phyloP scores from a whole-genome alignment of 2,888 invertebrate genomes.

The Pasiphila rectangulata region DNA sequence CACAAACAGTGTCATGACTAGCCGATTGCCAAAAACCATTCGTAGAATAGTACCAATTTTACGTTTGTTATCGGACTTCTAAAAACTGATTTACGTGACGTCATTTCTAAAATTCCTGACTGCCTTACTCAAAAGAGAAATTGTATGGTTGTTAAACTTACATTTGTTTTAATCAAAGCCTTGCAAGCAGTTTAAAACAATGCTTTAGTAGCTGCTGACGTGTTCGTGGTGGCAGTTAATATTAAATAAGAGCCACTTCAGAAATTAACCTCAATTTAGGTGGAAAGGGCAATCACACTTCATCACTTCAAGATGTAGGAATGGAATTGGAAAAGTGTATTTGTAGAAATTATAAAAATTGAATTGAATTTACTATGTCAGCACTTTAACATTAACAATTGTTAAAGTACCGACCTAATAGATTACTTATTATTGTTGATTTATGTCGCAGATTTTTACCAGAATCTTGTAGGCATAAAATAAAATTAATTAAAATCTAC shows the following conservation, averaged over 20 bases:
- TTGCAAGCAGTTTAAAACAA: neutral
- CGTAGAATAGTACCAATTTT: too few relatives aligned
- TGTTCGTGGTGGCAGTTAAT: slow-evolving; percentile 6
- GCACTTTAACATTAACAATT: too few relatives aligned
- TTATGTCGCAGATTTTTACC: too few relatives aligned
- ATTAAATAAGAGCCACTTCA: slow-evolving; percentile 8
- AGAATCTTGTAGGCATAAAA: too few relatives aligned
- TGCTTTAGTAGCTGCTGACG: neutral
- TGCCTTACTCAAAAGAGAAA: neutral
- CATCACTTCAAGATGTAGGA: neutral
- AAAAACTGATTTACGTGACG: neutral
- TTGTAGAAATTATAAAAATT: too few relatives aligned
- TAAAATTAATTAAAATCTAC: too few relatives aligned
- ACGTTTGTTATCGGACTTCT: neutral
- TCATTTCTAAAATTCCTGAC: neutral
- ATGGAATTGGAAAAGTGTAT: too few relatives aligned
- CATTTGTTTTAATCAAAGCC: slow-evolving; percentile 9
- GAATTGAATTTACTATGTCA: too few relatives aligned
- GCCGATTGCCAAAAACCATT: too few relatives aligned
- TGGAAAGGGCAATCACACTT: neutral
- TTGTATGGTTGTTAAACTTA: neutral
- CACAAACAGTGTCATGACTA: too few relatives aligned
- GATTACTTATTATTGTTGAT: too few relatives aligned
- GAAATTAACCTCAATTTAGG: slow-evolving; percentile 8
- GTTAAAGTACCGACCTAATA: too few relatives aligned